Evolutionary conservation across 1,140 invertebrate genomes (phyloP), one percentile per base, ranked within the genome.

Genomic region (Gerris buenoi): DNA sequence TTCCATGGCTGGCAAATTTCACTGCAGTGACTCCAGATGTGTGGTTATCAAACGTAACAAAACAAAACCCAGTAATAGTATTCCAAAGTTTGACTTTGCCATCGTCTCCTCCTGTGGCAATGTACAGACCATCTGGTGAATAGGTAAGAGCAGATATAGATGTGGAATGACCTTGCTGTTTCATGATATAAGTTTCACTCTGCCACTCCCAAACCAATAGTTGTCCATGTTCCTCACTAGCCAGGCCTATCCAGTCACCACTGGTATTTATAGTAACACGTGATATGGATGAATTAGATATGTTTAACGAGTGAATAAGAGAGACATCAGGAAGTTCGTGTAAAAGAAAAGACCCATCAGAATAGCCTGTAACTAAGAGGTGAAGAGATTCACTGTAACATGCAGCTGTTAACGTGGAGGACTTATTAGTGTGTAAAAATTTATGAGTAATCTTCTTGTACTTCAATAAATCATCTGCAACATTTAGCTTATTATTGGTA

Each of bases 181-280:
- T 98, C 83, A 99, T 86, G 0, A 96, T 87, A 73, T 96, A 97
- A n/a, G 92, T 93, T 80, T 98, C 93, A 83, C 93, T 97, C 78
- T 97, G 94, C 95, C 95, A 98, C 79, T 98, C 96, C 95, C 95
- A 98, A 5, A 98, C 95, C 15, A 98, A 77, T 23, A 99, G 77
- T 75, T 98, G 94, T 0, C 94, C 95, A 1, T 90, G 80, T 56
- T 85, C 85, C 0, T 85, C 81, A 74, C 91, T 94, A 0, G 89
- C 94, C 26, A 97, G 75, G 0, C 91, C 95, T 64, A 99, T 88
- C 95, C 95, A 98, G 75, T 98, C 95, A 0, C 95, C 95, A 22
- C 86, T 88, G 13, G 77, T 77, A 74, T 97, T 98, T 46, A 98
- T 82, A 0, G 85, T 77, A 1, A 96, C 85, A 0, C 90, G 84